Conservation (phyloP, 2,113 vertebrate genomes). For the Alethe castanea region DNA sequence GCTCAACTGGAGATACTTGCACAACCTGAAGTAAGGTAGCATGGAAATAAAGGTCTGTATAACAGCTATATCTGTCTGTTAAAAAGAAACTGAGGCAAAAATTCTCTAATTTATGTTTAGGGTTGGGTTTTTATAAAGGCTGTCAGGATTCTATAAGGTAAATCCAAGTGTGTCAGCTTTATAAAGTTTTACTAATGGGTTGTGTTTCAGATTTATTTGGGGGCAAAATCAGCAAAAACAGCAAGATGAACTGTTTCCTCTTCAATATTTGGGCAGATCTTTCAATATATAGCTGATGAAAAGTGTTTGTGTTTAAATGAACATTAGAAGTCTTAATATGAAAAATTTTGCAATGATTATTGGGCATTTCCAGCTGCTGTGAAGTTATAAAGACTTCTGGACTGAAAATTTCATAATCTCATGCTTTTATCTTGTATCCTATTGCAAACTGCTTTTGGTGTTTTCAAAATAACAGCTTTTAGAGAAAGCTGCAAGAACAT, state of each 20-base stretch:
- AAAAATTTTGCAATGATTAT: not conserved
- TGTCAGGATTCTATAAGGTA: not conserved
- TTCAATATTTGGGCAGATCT: not conserved
- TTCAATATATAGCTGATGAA: not conserved
- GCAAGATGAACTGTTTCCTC: not conserved
- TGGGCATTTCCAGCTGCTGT: not conserved
- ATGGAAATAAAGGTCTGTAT: not conserved
- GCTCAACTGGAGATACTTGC: not conserved
- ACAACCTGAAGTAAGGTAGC: not conserved
- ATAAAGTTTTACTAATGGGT: not conserved
- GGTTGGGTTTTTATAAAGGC: not conserved
- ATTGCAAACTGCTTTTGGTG: not conserved
- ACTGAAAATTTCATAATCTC: not conserved
- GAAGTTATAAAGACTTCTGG: not conserved
- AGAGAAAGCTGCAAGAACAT: not conserved
- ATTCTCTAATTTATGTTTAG: not conserved
- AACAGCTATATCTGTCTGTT: not conserved
- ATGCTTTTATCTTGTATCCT: not conserved
- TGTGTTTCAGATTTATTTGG: not conserved
- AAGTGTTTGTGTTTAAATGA: not conserved
- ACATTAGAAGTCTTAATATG: not conserved
- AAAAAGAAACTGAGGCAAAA: not conserved
- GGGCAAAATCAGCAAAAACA: not conserved
- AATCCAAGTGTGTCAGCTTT: not conserved
- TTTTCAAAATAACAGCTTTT: not conserved